Evolutionary conservation across 2,113 vertebrate species (phyloP), one percentile per base, ranked within the genome.

Genomic region (Picathartes gymnocephalus): DNA sequence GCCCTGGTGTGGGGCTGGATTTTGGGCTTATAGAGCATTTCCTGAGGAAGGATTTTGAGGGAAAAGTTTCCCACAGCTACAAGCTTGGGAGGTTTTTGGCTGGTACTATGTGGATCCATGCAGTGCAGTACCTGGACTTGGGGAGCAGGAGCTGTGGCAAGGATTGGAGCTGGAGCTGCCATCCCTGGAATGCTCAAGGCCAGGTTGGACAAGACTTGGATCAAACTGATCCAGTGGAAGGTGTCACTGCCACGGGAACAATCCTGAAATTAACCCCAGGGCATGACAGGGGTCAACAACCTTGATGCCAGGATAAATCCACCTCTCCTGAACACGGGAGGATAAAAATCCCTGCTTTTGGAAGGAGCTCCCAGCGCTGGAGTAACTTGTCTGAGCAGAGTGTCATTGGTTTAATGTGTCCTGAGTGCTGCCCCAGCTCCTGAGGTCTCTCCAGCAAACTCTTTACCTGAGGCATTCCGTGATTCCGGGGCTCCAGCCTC

Each of bases 231-330:
- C 51, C 51, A 35, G 35, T 35, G 42, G 42, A 57, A 66, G 28
- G n/a, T 40, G n/a, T 28, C 5, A 1, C 15, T 54, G 22, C 6
- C 28, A 22, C 1, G 0, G 33, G 3, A 7, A 45, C 22, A 54
- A 6, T 17, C 45, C 20, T 3, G 0, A 48, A 31, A 71, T 16
- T 60, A 42, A 0, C 11, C 8, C 50, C 2, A 6, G 27, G 31
- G 9, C 37, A 44, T 21, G 1, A 2, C 2, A 3, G 44, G 18
- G 28, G 65, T 47, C 7, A 40, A 22, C 27, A 28, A 2, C 3
- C 16, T 28, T 3, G 11, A 33, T 20, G 39, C 18, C 48, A 16
- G 45, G 37, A 62, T 22, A 84, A 64, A 92, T 6, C 60, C 12
- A 5, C 20, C 35, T 77, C 54, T 61, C 42, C 68, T 11, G 42